Conservation (phyloP, 1,140 invertebrate species). For the Ylistrum balloti region DNA sequence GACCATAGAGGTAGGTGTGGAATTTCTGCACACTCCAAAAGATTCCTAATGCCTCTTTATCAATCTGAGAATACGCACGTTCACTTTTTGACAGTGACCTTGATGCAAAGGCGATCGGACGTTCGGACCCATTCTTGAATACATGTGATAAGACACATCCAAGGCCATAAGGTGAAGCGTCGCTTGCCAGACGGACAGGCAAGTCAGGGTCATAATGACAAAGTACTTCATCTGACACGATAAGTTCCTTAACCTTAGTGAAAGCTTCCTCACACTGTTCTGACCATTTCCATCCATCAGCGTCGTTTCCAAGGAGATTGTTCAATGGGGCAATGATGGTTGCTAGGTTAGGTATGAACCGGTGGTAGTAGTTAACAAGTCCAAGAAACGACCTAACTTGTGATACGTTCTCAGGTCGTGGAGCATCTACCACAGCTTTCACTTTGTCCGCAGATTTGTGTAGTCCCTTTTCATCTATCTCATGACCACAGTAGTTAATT, state of each 20-base stretch:
- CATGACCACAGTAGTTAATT: conserved; percentile 50
- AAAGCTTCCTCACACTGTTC: conserved; percentile 66
- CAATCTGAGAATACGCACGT: conserved; percentile 83
- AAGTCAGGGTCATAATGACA: conserved; percentile 79
- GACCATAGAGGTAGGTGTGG: conserved; percentile 82
- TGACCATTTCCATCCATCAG: conserved; percentile 58
- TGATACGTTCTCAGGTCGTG: conserved; percentile 57
- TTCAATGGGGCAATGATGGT: neutral
- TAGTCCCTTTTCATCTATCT: conserved; percentile 44
- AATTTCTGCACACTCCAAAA: conserved; percentile 83
- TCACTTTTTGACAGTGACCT: conserved; percentile 81
- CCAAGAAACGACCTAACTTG: conserved; percentile 58
- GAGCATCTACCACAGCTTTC: conserved; percentile 55
- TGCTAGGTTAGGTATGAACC: conserved; percentile 25
- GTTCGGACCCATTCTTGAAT: conserved; percentile 66
- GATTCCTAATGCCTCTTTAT: conserved; percentile 84
- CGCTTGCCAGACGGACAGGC: conserved; percentile 81
- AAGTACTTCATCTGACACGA: conserved; percentile 66
- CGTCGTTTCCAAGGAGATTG: conserved; percentile 36
- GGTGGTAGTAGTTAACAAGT: conserved; percentile 47
- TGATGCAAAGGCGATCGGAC: conserved; percentile 82
- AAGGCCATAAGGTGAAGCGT: conserved; percentile 83
- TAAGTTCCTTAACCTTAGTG: conserved; percentile 61
- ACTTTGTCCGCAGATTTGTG: conserved; percentile 55
- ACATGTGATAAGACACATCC: conserved; percentile 82